phyloP scores from a whole-genome alignment of 2,888 invertebrate genomes.

The Tetragonula carbonaria region DNA sequence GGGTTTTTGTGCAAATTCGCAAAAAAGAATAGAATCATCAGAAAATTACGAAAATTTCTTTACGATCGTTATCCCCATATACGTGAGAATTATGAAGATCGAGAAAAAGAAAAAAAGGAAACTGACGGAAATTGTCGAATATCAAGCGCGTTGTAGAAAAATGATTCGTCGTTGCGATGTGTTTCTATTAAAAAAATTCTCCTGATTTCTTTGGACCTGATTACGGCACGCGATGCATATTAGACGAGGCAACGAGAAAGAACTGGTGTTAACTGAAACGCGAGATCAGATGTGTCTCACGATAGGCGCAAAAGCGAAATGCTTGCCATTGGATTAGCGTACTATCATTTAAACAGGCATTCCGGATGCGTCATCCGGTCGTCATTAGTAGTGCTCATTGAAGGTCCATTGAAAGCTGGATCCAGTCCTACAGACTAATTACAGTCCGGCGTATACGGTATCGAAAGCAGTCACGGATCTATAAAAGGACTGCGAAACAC shows the following conservation, averaged over 20 bases:
- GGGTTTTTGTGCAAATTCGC: too few species aligned
- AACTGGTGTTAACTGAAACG: conserved; percentile 35
- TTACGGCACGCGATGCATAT: conserved; percentile 2
- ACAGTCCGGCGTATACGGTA: conserved; percentile 57
- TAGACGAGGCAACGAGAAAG: conserved; percentile 32
- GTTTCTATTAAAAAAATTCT: background rate
- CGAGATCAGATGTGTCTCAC: conserved; percentile 37
- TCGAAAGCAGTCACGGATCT: conserved; percentile 61
- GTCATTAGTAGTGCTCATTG: conserved; percentile 66
- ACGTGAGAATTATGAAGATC: background rate
- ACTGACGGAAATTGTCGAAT: background rate
- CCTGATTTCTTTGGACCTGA: background rate
- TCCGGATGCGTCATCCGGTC: conserved; percentile 58
- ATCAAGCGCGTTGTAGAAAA: background rate
- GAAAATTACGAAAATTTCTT: too few species aligned
- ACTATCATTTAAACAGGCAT: conserved; percentile 59
- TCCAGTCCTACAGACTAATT: conserved; percentile 63
- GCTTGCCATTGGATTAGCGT: conserved; percentile 59
- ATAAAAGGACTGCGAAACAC: conserved; percentile 58
- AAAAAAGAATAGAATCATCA: too few species aligned
- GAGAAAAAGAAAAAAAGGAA: background rate
- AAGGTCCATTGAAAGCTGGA: conserved; percentile 60
- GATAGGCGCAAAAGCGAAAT: conserved; percentile 40
- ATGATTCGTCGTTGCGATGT: background rate
- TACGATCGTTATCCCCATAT: too few species aligned